Evolutionary conservation across 2,888 invertebrate species (phyloP).

Genomic region (Dimorphilus gyrociliatus): DNA sequence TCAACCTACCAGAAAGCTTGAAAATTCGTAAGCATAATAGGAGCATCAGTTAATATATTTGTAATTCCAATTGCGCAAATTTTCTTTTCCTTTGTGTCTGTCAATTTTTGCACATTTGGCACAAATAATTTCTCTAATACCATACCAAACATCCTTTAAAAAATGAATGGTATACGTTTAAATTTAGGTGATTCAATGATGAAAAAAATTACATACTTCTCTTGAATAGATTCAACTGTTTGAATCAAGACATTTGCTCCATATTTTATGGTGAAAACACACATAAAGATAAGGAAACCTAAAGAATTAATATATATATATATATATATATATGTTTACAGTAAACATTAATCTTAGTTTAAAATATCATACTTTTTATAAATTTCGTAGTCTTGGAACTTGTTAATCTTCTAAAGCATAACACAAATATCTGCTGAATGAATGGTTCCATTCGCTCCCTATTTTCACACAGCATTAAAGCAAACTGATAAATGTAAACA

Average conservation of each 20-base stretch:
- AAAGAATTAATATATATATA: conserved; percentile 9
- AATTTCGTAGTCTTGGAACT: conserved; percentile 89
- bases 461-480: too few relatives aligned
- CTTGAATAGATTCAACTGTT: conserved; percentile 67
- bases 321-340: not conserved
- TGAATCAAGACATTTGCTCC: conserved; percentile 57
- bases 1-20: not conserved
- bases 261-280: conserved; percentile 63
- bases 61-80: conserved; percentile 77
- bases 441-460: conserved; percentile 57
- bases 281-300: conserved; percentile 73
- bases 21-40: conserved; percentile 45
- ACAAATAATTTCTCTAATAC: conserved; percentile 74
- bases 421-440: conserved; percentile 68
- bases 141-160: conserved; percentile 76
- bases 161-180: not conserved
- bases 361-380: conserved; percentile 51
- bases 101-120: conserved; percentile 68
- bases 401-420: conserved; percentile 81
- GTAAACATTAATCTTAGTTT: conserved; percentile 1
- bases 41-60: conserved; percentile 62
- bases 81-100: conserved; percentile 65
- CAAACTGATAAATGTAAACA: not conserved
- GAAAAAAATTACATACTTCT: conserved; percentile 46
- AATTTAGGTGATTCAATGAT: not conserved